Evolutionary conservation across 2,797 vertebrate species (phyloP), one percentile per base, ranked within the genome.

Genomic region (Chloroceryle amazona): DNA sequence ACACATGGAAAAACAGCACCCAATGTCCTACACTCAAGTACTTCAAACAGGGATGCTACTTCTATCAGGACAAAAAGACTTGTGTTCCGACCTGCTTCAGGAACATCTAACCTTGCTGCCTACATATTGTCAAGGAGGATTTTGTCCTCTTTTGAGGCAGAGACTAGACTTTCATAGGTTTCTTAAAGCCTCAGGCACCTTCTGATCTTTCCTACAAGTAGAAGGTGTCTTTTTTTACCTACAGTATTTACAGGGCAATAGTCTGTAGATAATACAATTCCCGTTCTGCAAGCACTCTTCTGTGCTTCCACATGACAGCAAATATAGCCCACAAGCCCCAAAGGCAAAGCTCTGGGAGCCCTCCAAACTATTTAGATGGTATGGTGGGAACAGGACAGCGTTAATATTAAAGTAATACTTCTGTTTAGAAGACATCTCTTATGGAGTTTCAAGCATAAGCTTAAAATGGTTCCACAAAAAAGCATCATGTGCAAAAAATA

Each of bases 211-310:
- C 33, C 42, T 28, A 0, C 5, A 47, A 33, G 23, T 9, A 57
- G 22, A 20, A 55, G 12, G 11, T 31, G 9, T 6, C 26, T 42
- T 66, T 3, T 15, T 21, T 87, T 21, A 81, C n/a, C n/a, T 18
- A 39, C 23, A 3, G 0, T 8, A 41, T 5, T 9, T 35, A 33
- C 10, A 4, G 10, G 2, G 1, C 26, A 74, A 60, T 1, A 70
- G 21, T 25, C 35, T 49, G 9, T 6, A 52, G 6, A 20, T 25
- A 58, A 44, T 7, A 39, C 2, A 2, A 39, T 23, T 54, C 25
- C 12, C 35, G 41, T 67, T 26, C 57, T 28, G 21, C 35, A 63
- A 66, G 12, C 8, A 33, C 2, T 22, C 54, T 42, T 26, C 54
- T 14, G 3, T 35, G 7, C 10, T 67, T 83, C n/a, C 7, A n/a